These are phyloP conservation scores for Caenorhabditis sp. DNA, from an alignment of 2,888 invertebrate genomes.

Conservation along the genomic window DNA sequence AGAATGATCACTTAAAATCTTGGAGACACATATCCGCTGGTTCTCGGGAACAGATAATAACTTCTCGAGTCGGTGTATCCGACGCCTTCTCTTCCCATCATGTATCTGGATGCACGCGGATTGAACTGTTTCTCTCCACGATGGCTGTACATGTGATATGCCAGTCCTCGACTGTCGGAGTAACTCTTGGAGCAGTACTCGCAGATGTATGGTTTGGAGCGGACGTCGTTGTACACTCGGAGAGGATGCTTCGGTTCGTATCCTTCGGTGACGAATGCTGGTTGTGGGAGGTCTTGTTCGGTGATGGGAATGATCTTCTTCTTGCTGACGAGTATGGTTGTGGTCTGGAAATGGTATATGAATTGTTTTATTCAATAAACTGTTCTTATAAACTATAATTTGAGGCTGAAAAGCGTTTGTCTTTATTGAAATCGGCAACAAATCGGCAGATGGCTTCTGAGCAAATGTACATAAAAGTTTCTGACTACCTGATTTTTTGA, in stretches of 20 bases:
- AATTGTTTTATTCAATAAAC: too few species aligned
- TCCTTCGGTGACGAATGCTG: conserved; percentile 79
- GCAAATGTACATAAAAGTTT: too few species aligned
- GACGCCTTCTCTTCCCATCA: conserved; percentile 79
- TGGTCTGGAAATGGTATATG: conserved; percentile 43
- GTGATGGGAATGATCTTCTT: conserved; percentile 56
- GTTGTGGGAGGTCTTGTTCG: conserved; percentile 78
- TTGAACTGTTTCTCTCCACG: conserved; percentile 81
- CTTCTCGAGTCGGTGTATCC: conserved; percentile 74
- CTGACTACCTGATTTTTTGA: too few species aligned
- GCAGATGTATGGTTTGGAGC: conserved; percentile 82
- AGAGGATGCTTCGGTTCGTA: conserved; percentile 81
- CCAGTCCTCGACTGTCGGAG: conserved; percentile 78
- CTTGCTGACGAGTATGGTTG: conserved; percentile 53
- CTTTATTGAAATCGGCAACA: too few species aligned
- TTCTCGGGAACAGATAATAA: conserved; percentile 71
- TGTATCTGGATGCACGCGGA: conserved; percentile 81
- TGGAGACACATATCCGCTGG: conserved; percentile 67
- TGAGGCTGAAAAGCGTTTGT: too few species aligned
- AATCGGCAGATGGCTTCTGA: too few species aligned
- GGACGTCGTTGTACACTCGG: conserved; percentile 80
- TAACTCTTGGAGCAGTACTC: conserved; percentile 83
- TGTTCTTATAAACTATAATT: too few species aligned
- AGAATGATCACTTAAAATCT: conserved; percentile 40
- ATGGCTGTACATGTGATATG: conserved; percentile 82